Evolutionary conservation across 2,888 invertebrate genomes (phyloP), one percentile per base, ranked within the genome.

Genomic region (Mimumesa dahlbomi): DNA sequence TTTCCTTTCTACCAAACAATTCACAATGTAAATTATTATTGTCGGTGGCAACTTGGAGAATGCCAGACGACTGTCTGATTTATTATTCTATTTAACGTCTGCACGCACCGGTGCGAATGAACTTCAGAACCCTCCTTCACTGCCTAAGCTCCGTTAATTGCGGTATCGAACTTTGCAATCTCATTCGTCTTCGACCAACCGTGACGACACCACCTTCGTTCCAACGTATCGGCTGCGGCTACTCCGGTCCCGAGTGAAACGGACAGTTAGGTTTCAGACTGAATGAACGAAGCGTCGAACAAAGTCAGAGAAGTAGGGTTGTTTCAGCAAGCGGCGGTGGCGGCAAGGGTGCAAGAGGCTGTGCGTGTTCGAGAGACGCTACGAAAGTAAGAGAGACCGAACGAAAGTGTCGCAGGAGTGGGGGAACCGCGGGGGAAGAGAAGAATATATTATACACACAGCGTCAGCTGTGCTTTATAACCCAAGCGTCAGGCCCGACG

Each of bases 401-500:
- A 73, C 31, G 46, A 70, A 52, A 70, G 53, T 49, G 64, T 48
- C 21, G 63, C 64, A 58, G 52, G 71, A 18, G 49, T 49, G 59
- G 46, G 69, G 25, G 71, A 54, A 48, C 25, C 54, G 52, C 58
- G 56, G 62, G 67, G 67, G 52, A 74, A 72, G 77, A 83, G 81
- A 79, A 80, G 83, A 83, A 84, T 85, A 85, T 81, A 84, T 82
- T 81, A 81, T 81, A 82, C 72, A 76, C 71, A 72, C 74, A 70
- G 84, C 85, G 87, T 86, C 87, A 87, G 87, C 87, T 87, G 87
- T 84, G 82, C 84, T 87, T 87, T 86, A 87, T 85, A 83, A 82
- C 86, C 84, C 77, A 74, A 77, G 79, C 82, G 82, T 85, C 84
- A 79, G 79, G 77, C 25, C 73, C 72, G 57, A 69, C 77, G 81